These are phyloP conservation scores for Oscheius sp. DNA, from an alignment of 2,888 invertebrate species.

Conservation along the genomic window DNA sequence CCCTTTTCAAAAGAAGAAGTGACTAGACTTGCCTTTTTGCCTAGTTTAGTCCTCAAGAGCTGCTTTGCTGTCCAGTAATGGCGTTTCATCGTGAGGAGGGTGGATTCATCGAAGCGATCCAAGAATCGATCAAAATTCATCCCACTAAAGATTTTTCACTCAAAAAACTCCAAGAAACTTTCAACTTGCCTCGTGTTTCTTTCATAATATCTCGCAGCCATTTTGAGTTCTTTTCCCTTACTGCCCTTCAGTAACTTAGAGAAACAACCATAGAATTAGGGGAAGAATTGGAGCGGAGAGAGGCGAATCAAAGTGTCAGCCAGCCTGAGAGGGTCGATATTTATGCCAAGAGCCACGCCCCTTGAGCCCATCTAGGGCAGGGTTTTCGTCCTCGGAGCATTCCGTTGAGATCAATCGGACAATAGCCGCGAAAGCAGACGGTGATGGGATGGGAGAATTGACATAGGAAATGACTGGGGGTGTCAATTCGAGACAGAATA, in stretches of 20 bases:
- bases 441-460: no score
- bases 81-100: constrained; percentile 79
- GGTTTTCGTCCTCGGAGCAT: not conserved
- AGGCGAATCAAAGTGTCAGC: not conserved
- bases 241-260: no score
- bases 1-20: no score
- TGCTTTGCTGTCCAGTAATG: constrained; percentile 99
- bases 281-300: constrained; percentile 29
- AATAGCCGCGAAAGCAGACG: no score
- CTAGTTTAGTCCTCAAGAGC: constrained; percentile 73
- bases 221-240: constrained; percentile 22
- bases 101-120: constrained; percentile 56
- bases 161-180: not conserved
- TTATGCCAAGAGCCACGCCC: constrained; percentile 15
- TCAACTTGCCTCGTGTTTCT: constrained; percentile 43
- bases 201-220: constrained; percentile 53
- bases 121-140: constrained; percentile 66
- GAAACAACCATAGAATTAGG: constrained; percentile 10
- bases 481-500: no score
- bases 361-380: constrained; percentile 17
- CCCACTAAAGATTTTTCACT: constrained; percentile 49
- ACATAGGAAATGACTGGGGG: no score
- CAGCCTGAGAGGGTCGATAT: constrained; percentile 16
- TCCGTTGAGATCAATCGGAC: no score
- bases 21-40: constrained; percentile 49